Percentiles rank a stretch among this genome's conserved stretches.
Conservation (phyloP, 2,797 vertebrate species). For the Fringilla coelebs region DNA sequence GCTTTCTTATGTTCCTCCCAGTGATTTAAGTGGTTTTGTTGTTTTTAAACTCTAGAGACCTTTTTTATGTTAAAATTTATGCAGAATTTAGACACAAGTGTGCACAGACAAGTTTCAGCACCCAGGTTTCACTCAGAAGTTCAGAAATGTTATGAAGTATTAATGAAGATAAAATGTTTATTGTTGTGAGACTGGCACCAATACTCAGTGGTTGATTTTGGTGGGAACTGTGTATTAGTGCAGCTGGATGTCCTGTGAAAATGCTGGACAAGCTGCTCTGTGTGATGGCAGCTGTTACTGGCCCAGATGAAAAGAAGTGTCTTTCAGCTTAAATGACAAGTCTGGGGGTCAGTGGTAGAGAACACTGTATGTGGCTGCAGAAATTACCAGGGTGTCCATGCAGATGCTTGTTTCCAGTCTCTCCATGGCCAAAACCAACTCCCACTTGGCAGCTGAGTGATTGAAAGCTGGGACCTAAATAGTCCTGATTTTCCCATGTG, state of each 20-base stretch:
- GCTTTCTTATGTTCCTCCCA: not conserved
- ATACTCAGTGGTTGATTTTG: not conserved
- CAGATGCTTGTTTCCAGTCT: not conserved
- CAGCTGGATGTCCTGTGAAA: not conserved
- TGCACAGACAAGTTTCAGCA: not conserved
- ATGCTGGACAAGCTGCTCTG: not conserved
- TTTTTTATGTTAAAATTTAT: not conserved
- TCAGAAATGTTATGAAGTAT: not conserved
- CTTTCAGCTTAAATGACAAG: not conserved
- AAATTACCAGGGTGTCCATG: not conserved
- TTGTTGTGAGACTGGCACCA: not conserved
- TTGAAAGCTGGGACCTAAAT: not conserved
- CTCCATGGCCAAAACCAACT: not conserved
- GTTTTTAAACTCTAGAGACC: not conserved
- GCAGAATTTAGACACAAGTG: not conserved
- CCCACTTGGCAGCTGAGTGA: not conserved
- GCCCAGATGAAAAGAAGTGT: not conserved
- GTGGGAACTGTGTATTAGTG: not conserved
- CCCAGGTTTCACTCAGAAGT: not conserved
- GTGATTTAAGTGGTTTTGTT: not conserved
- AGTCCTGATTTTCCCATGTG: not conserved
- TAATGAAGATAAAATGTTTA: not conserved
- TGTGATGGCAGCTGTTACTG: not conserved
- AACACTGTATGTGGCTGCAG: not conserved
- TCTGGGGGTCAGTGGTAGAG: not conserved